Evolutionary conservation across 1,140 invertebrate genomes (phyloP).

Genomic region (Nixonia krombeini): DNA sequence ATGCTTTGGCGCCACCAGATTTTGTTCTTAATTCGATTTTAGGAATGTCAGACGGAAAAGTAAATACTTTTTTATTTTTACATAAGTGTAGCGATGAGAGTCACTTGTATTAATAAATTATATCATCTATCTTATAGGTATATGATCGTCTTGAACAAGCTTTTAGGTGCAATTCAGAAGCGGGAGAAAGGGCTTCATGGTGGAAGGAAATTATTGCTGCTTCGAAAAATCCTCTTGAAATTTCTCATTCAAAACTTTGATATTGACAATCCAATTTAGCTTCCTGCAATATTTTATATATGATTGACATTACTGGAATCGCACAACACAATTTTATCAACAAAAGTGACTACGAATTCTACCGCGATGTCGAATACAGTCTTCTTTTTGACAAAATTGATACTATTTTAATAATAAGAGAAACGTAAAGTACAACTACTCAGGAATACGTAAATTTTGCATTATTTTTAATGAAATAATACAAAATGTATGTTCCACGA

Average conservation of each 20-base stretch:
- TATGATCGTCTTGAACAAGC: conserved; percentile 86
- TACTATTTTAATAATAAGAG: background rate
- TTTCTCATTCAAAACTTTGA: conserved; percentile 59
- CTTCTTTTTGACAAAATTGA: background rate
- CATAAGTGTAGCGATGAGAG: no score
- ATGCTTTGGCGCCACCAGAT: conserved; percentile 90
- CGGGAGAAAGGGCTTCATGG: conserved; percentile 82
- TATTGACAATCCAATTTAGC: conserved; percentile 5
- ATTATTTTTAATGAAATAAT: background rate
- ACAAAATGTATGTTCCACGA: no score
- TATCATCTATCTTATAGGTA: conserved; percentile 76
- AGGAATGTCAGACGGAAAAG: conserved; percentile 85
- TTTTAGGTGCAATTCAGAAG: conserved; percentile 80
- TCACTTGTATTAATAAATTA: no score
- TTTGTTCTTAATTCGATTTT: conserved; percentile 86
- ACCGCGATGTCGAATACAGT: no score
- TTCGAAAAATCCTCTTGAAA: conserved; percentile 50
- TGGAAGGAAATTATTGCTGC: conserved; percentile 78
- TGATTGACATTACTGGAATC: background rate
- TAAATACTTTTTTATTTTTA: conserved; percentile 45
- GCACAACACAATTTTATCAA: no score
- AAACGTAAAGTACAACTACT: background rate
- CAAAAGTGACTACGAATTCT: no score
- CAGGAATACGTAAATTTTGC: background rate
- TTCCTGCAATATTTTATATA: conserved; percentile 17